A percentile compares a stretch with the other conserved stretches of the same genome.
Conservation (phyloP, 2,888 invertebrate species). For the Piscicola geometra region DNA sequence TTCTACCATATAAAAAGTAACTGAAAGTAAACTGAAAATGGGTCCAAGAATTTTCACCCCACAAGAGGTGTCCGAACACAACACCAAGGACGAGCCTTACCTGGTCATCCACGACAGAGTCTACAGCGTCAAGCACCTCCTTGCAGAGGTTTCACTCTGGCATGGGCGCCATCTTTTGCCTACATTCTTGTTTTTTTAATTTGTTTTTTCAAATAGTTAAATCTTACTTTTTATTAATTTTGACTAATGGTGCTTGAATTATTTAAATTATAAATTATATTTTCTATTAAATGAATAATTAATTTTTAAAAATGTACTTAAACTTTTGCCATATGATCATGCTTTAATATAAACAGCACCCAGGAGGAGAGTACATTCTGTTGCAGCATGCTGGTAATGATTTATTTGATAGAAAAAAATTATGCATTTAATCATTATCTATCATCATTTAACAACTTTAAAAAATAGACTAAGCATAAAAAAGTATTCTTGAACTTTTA, state of each 20-base stretch:
- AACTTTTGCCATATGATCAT: too few relatives aligned
- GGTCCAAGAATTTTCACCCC: constrained; percentile 48
- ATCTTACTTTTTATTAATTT: not conserved
- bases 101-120: constrained; percentile 72
- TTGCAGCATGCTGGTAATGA: constrained; percentile 42
- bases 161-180: too few relatives aligned
- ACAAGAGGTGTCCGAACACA: constrained; percentile 66
- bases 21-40: too few relatives aligned
- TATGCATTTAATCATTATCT: too few relatives aligned
- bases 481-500: not conserved
- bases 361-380: constrained; percentile 44
- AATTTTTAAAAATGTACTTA: too few relatives aligned
- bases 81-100: constrained; percentile 62
- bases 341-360: constrained; percentile 43
- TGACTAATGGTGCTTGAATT: too few relatives aligned
- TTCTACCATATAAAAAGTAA: too few relatives aligned
- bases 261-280: too few relatives aligned
- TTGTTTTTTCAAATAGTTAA: too few relatives aligned
- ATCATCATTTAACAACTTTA: not conserved
- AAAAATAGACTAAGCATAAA: too few relatives aligned
- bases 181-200: not conserved
- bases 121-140: constrained; percentile 64
- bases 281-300: too few relatives aligned
- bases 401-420: not conserved
- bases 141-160: constrained; percentile 55